Conservation (phyloP, 2,888 invertebrate species). For the Mythimna loreyi region DNA sequence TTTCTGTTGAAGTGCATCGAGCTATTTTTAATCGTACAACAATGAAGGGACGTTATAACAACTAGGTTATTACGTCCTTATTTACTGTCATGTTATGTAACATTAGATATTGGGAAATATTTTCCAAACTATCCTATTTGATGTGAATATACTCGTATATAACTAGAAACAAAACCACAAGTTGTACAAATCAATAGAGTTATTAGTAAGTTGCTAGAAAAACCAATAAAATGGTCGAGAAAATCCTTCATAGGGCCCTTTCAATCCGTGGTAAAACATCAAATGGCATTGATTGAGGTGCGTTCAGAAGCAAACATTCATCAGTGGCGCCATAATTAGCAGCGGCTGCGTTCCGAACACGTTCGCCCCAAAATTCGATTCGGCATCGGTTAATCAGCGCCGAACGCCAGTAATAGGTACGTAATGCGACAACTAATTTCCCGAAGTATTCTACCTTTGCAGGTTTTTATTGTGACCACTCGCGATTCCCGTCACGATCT, state of each 20-base stretch:
- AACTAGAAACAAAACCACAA: neutral
- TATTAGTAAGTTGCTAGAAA: neutral
- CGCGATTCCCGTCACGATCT: constrained; percentile 82
- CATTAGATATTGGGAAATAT: constrained; percentile 1
- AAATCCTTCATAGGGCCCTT: constrained; percentile 10
- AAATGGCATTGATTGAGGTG: constrained; percentile 61
- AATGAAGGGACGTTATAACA: neutral
- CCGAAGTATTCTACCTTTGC: constrained; percentile 78
- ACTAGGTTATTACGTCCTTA: constrained; percentile 3
- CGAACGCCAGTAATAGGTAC: constrained; percentile 79
- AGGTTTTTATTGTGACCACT: constrained; percentile 82
- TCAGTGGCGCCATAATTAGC: constrained; percentile 67
- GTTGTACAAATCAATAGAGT: constrained; percentile 1
- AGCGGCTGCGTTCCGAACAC: constrained; percentile 64
- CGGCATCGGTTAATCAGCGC: constrained; percentile 75
- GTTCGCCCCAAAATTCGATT: constrained; percentile 67
- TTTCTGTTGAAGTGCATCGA: constrained; percentile 8
- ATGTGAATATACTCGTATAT: neutral
- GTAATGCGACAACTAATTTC: constrained; percentile 89
- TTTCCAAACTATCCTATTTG: constrained; percentile 3
- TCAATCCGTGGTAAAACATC: constrained; percentile 43
- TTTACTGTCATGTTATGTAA: too few relatives aligned
- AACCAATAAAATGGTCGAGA: constrained; percentile 11
- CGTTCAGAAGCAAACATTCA: constrained; percentile 69
- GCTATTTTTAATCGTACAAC: constrained; percentile 9